Base-by-base conservation (phyloP, 2,113 vertebrate species). In the Zosterops lateralis region DNA sequence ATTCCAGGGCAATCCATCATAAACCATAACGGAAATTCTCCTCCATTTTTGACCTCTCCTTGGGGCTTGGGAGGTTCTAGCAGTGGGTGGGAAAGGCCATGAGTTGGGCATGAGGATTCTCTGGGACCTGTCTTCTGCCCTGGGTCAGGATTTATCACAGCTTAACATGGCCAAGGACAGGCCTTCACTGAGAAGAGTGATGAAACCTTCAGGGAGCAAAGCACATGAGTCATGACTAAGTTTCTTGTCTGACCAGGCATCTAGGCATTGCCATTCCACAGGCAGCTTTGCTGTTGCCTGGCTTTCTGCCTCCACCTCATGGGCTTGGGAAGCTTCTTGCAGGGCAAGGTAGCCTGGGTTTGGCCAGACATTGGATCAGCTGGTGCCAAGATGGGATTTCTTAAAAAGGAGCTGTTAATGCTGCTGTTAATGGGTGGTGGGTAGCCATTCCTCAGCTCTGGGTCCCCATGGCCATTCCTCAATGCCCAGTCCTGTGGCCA, bases 131-230 rank as follows among this genome's bases (percentile, higher is more conserved):
- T 15, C 29, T 58, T 76, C 19, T 58, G 22, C 67, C 26, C 53
- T 32, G 38, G 32, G 6, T 29, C 2, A 1, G 32, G 4, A 84
- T 96, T 92, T 89, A 72, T 95, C 91, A 91, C 8, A 65, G 53
- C 60, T 86, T 89, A 42, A 60, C 42, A 10, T 1, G 17, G 54
- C 66, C 90, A 88, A 95, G 90, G 87, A 85, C 90, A 92, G n/a
- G 66, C 73, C 67, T 38, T 87, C 16, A 10, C 5, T 24, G 40
- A 84, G 58, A 60, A 91, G 78, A 64, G 64, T 34, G 81, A 87
- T 65, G 86, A 95, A 93, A 88, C 51, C 82, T 73, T 92, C 81
- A 68, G 31, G 32, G 31, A 85, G 51, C 80, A 94, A 74, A 96
- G 44, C n/a, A 47, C 74, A 48, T 51, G 65, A 92, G 68, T 42